Base-by-base conservation (phyloP, 2,113 vertebrate genomes). In the Psettodes erumei region DNA sequence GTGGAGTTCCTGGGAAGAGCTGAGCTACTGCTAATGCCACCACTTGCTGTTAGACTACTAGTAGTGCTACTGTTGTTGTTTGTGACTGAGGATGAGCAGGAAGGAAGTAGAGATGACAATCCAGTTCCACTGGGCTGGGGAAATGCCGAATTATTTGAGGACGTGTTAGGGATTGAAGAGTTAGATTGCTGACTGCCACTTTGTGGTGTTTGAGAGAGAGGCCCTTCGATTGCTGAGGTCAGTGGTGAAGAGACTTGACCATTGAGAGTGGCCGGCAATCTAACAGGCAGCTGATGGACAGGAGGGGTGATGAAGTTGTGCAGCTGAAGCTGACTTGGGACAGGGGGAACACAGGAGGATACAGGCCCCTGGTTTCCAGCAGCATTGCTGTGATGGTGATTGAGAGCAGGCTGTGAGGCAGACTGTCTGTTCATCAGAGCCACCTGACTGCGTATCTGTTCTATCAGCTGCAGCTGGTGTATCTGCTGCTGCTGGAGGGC, bases 401-500 rank as follows among this genome's bases (percentile, higher is more conserved):
- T 95, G 64, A 97, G 91, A 0, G 95, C 80, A 0, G 95, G 91
- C 76, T 96, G 93, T 11, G 94, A 76, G 4, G 94, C 81, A 0
- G 96, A 89, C 73, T 96, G 96, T 56, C 96, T 95, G 88, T 96
- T 96, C 96, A 99, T 99, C 89, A 97, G 91, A 2, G 96, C 96
- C 84, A 99, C 97, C 82, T 99, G 98, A 83, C 95, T 98, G 65
- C 97, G 96, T 79, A 99, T 99, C 91, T 99, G 98, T 91, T 99
- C 98, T 0, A 99, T 99, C 38, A 99, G 93, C 94, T 99, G 97
- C 71, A 99, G 95, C 93, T 99, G 98, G 86, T 98, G 97, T 30
- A 99, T 96, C 90, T 99, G 98, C 86, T 99, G 98, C 88, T 99
- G 98, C 88, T 99, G 98, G 51, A 99, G 90, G 9, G 98, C 97